phyloP scores from a whole-genome alignment of 2,113 vertebrate species.

The Varanus komodoensis region DNA sequence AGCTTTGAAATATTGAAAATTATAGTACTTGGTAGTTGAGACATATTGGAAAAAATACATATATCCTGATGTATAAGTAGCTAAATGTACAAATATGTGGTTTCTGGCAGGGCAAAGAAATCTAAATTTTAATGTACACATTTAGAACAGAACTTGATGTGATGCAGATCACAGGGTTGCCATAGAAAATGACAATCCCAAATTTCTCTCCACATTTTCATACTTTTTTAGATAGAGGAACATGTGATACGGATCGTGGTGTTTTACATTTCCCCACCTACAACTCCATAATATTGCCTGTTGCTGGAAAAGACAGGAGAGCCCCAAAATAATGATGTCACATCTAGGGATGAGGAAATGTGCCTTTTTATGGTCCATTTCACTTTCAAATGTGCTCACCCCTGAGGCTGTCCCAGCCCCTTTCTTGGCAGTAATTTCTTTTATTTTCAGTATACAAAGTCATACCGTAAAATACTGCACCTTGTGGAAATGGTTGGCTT shows the following conservation, averaged over 20 bases:
- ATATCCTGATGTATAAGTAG: background rate
- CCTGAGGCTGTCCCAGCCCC: background rate
- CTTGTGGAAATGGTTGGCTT: background rate
- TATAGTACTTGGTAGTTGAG: conserved; percentile 8
- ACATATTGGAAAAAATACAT: background rate
- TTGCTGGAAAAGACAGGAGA: background rate
- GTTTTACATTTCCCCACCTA: background rate
- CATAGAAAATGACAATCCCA: background rate
- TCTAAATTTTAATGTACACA: background rate
- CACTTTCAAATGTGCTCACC: background rate
- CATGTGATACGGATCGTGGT: no score
- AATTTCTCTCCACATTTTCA: background rate
- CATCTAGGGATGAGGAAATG: background rate
- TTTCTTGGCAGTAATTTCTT: background rate
- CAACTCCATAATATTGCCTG: background rate
- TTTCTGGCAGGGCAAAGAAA: background rate
- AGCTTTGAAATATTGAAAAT: conserved; percentile 21
- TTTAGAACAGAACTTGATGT: background rate
- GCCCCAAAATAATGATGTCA: background rate
- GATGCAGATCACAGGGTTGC: background rate
- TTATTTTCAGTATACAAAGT: no score
- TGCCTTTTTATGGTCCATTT: background rate
- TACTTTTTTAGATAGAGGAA: background rate
- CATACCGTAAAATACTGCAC: background rate
- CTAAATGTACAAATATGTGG: conserved; percentile 13